Base-by-base conservation (phyloP, 2,797 vertebrate genomes). In the Melanotaenia boesemani region DNA sequence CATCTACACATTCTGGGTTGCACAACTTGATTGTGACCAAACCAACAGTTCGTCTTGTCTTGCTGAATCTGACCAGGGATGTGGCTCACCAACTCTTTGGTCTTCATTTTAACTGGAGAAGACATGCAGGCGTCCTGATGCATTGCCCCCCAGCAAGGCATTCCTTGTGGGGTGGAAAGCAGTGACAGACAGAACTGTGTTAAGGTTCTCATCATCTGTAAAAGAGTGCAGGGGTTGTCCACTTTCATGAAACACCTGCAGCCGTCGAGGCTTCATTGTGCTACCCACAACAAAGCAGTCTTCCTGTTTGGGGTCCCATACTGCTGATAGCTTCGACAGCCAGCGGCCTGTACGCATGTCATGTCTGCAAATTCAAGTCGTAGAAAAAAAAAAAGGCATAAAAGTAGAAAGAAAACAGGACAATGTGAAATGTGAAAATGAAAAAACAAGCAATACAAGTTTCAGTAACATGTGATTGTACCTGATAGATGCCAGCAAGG, bases 261-360 rank as follows among this genome's bases (percentile, higher is more conserved):
- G 91, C 24, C 60, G 89, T 1, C 95, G 83, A 0, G 95, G 95
- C 11, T 63, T 87, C 0, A 65, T 74, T 94, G 96, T 74, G 61
- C 95, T 96, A 64, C 96, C 96, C 59, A 97, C 92, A 26, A 93
- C 86, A 22, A 97, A 92, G 82, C 96, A 97, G 16, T 96, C 93
- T 20, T 97, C 96, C 82, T 79, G 94, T 56, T 96, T 97, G 18
- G 96, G 96, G 89, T 98, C 97, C 97, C 97, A 98, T 1, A 94
- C 52, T 0, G 96, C 96, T 26, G 89, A 89, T 20, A 97, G 93
- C 66, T 94, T 93, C 0, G 77, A 92, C 63, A 97, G 74, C 96
- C 95, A 97, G 62, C 94, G 94, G 1, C 95, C 95, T 0, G 96
- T 97, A 16, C 84, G 80, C 82, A 89, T 95, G 82, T 96, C 84